A percentile compares a stretch with the other conserved stretches of the same genome.
phyloP scores from a whole-genome alignment of 1,140 invertebrate genomes.

The Heliconius hermathena region DNA sequence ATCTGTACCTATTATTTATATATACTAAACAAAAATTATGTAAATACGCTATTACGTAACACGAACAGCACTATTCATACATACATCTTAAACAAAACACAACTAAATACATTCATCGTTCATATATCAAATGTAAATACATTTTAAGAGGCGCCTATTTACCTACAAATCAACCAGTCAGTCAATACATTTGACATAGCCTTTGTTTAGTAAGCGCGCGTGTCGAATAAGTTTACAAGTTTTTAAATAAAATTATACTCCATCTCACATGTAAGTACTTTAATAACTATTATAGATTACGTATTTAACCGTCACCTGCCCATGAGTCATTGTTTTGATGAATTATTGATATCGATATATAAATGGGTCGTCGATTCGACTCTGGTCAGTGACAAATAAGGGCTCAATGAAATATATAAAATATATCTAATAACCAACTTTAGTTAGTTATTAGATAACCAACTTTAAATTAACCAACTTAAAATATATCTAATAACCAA shows the following conservation, averaged over 20 bases:
- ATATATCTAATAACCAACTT: background rate
- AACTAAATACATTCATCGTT: background rate
- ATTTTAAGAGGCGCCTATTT: background rate
- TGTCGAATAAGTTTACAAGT: constrained; percentile 5
- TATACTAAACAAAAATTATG: too few relatives aligned
- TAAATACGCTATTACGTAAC: too few relatives aligned
- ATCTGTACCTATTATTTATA: too few relatives aligned
- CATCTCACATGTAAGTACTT: background rate
- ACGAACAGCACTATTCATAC: too few relatives aligned
- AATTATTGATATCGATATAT: constrained; percentile 5
- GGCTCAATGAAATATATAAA: background rate
- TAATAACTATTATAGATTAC: background rate
- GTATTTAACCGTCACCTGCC: background rate
- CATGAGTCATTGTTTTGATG: background rate
- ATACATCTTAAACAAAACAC: too few relatives aligned
- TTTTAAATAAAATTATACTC: constrained; percentile 9
- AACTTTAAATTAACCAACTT: too few relatives aligned
- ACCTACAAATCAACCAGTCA: background rate
- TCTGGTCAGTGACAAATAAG: background rate
- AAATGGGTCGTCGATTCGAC: background rate
- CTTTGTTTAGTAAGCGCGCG: background rate
- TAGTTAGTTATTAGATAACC: too few relatives aligned
- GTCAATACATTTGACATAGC: background rate
- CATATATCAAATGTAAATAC: background rate
- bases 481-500: background rate